Evolutionary conservation across 2,888 invertebrate genomes (phyloP), one percentile per base, ranked within the genome.

Genomic region (Cremastobaeus sp.): DNA sequence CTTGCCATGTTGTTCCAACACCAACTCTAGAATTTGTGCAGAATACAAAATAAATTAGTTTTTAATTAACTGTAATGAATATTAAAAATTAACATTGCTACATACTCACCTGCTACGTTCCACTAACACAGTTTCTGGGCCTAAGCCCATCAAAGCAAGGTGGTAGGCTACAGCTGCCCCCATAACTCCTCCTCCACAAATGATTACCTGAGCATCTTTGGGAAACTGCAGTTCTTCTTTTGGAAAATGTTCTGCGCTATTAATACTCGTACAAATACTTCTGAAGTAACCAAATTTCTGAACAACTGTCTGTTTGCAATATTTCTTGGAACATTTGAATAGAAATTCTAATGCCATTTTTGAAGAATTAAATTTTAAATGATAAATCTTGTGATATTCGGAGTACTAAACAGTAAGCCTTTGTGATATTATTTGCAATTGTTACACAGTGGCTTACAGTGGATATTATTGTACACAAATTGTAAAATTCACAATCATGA

Each of bases 101-200:
- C 52, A 4, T 39, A 54, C 86, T 89, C 88, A 94, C 95, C 91
- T 92, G 85, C 94, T 95, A 88, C 95, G 94, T 85, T 98, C 97
- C 35, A 98, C 88, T 0, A 98, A 88, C 12, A 97, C 89, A 0
- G 96, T 95, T 76, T 95, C 92, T 18, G 90, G 89, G 5, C 94
- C 95, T 93, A 95, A 95, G 52, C 97, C 97, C 77, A 93, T 88
- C 80, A 92, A 89, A 0, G 95, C 94, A 41, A 98, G 89, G 86
- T 97, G 95, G 86, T 97, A 97, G 8, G 96, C 97, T 5, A 97
- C 95, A 1, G 97, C 95, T 6, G 95, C 94, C 2, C 97, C 97
- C 91, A 96, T 94, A 37, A 96, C 92, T 17, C 97, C 97, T 11
- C 96, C 97, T 1, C 97, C 97, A 87, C 96, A 96, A 83, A 97